Conservation (phyloP, 2,797 vertebrate species). For the Mionectes olivaceus region DNA sequence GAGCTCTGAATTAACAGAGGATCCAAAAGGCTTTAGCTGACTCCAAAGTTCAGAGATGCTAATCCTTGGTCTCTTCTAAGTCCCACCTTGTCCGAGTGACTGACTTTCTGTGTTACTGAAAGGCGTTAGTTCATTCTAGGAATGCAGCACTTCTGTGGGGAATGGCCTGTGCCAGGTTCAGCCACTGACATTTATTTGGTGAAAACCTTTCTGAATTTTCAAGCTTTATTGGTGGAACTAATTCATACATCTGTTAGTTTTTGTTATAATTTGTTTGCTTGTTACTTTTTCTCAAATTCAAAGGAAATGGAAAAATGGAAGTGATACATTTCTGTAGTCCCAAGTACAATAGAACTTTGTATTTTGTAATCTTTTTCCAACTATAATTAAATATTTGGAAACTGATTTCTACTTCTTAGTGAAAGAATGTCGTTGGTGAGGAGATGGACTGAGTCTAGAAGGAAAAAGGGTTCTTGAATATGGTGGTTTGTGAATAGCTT, state of each 20-base stretch:
- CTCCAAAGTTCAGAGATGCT: not conserved
- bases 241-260: not conserved
- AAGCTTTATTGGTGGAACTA: slow-evolving; percentile 1
- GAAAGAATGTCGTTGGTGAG: not conserved
- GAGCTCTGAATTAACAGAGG: slow-evolving; percentile 84
- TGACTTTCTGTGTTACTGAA: slow-evolving; percentile 18
- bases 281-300: not conserved
- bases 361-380: slow-evolving; percentile 39
- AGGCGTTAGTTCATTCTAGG: slow-evolving; percentile 51
- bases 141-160: slow-evolving; percentile 38
- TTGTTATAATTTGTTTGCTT: not conserved
- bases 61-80: slow-evolving; percentile 25
- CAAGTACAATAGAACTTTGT: slow-evolving; percentile 17
- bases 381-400: slow-evolving; percentile 39
- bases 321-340: slow-evolving; percentile 13
- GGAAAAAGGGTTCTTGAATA: not conserved
- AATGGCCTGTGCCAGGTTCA: not conserved
- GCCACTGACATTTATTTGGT: not conserved
- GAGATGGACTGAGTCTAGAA: not conserved
- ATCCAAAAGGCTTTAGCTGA: not conserved
- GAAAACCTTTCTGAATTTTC: not conserved
- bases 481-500: not conserved
- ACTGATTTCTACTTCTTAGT: not conserved
- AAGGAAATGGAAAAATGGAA: not conserved
- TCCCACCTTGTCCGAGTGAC: not conserved